A percentile compares a stretch with the other conserved stretches of the same genome.
These are phyloP conservation scores for Drosophila nigrodunni DNA, from an alignment of 1,140 invertebrate genomes.

Conservation along the genomic window DNA sequence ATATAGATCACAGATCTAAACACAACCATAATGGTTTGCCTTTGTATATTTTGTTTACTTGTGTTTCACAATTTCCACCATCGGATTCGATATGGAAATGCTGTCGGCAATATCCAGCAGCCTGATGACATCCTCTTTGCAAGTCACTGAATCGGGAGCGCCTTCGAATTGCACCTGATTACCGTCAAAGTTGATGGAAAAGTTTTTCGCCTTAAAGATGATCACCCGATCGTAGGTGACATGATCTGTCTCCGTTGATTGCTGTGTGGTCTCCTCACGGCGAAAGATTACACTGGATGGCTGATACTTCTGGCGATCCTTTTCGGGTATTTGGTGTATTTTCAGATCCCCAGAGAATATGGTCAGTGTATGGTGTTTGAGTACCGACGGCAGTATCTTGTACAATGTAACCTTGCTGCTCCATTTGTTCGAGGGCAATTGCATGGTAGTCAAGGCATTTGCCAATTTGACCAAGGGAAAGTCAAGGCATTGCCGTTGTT, in stretches of 20 bases:
- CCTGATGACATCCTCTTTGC: conserved; percentile 65
- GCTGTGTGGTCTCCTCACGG: conserved; percentile 8
- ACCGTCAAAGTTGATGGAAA: conserved; percentile 74
- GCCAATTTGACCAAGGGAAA: conserved; percentile 73
- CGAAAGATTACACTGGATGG: conserved; percentile 79
- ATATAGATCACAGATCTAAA: no score
- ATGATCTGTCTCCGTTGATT: conserved; percentile 40
- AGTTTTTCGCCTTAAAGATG: conserved; percentile 76
- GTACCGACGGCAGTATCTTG: conserved; percentile 48
- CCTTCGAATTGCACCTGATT: conserved; percentile 77
- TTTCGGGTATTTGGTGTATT: conserved; percentile 64
- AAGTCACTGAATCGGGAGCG: conserved; percentile 60
- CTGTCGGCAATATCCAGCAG: conserved; percentile 74
- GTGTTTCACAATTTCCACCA: conserved; percentile 61
- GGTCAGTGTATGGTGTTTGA: conserved; percentile 56
- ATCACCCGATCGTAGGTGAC: conserved; percentile 76
- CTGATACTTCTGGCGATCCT: conserved; percentile 76
- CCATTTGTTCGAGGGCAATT: conserved; percentile 66
- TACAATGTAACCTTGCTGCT: conserved; percentile 75
- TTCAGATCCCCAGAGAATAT: conserved; percentile 77
- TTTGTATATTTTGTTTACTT: conserved; percentile 27
- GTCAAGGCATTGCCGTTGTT: conserved; percentile 62
- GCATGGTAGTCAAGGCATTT: conserved; percentile 60
- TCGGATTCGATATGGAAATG: conserved; percentile 50
- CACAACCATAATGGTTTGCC: background rate